Evolutionary conservation across 2,113 vertebrate genomes (phyloP).

Genomic region (Paratilapia polleni): DNA sequence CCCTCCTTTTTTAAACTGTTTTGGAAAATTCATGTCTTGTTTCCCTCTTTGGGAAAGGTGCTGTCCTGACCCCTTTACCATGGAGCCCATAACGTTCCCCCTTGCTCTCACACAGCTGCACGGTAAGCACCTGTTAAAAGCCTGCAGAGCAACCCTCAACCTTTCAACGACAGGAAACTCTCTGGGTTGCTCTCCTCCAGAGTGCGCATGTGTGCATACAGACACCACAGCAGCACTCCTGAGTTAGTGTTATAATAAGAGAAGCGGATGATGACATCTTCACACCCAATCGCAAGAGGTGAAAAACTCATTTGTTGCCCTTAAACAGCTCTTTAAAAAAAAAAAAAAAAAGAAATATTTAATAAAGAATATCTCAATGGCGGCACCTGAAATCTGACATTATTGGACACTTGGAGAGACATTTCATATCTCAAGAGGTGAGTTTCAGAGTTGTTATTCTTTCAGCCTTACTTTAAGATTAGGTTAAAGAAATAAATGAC

Average conservation of each 20-base stretch:
- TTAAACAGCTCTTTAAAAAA: background rate
- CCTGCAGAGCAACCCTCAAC: constrained; percentile 70
- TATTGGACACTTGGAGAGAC: constrained; percentile 37
- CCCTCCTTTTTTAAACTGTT: constrained; percentile 24
- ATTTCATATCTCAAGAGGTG: constrained; percentile 49
- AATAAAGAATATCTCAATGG: constrained; percentile 31
- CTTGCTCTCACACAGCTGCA: constrained; percentile 70
- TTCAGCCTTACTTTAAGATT: background rate
- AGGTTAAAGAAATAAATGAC: background rate
- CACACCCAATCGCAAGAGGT: constrained; percentile 14
- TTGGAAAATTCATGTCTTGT: constrained; percentile 52
- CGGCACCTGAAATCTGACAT: constrained; percentile 45
- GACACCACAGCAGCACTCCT: constrained; percentile 11
- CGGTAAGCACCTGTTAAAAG: constrained; percentile 73
- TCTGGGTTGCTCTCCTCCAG: constrained; percentile 57
- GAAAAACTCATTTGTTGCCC: background rate
- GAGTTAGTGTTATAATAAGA: constrained; percentile 40
- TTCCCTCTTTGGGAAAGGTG: constrained; percentile 50
- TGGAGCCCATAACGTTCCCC: constrained; percentile 57
- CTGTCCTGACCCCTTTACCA: constrained; percentile 71
- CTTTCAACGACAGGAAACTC: constrained; percentile 82
- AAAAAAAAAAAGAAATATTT: background rate
- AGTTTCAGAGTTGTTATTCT: constrained; percentile 26
- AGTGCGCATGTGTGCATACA: constrained; percentile 24
- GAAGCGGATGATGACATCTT: constrained; percentile 59